Base-by-base conservation (phyloP, 2,113 vertebrate genomes). In the Oryzias melastigma region DNA sequence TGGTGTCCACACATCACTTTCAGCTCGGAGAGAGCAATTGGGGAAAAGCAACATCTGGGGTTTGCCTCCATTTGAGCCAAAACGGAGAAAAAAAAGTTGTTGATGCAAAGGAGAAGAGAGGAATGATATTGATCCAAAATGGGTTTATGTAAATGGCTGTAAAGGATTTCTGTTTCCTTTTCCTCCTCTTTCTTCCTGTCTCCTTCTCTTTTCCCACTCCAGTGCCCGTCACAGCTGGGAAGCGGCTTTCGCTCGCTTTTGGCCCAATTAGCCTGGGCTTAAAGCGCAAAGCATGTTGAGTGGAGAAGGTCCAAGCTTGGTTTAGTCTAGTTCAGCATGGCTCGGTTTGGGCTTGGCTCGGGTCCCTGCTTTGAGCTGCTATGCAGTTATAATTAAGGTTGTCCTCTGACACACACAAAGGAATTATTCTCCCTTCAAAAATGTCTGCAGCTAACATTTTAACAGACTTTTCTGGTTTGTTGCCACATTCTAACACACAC, bases 211-310 rank as follows among this genome's bases (percentile, higher is more conserved):
- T 77, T 72, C 81, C 71, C 84, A 81, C 73, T 78, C 73, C 79
- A 81, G 53, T 81, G 77, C 77, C 76, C 45, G 42, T 84, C 85
- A 82, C 84, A 86, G 83, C 80, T 83, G 84, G 86, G 81, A 80
- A 71, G 71, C 65, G 53, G 86, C 75, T 86, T 84, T 81, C 58
- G 70, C 78, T 75, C 69, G 80, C 84, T 72, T 88, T 85, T 84
- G 80, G 87, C 77, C 85, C 87, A 91, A 91, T 91, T 91, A 91
- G 87, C 77, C 75, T 73, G 50, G 74, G 84, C 82, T 88, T 90
- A 89, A 73, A 80, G 68, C 47, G 50, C 79, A 86, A 83, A 88
- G 84, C 71, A 72, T 79, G 82, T 84, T 80, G 81, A 86, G 79
- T 22, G 73, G 71, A 73, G 62, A 68, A 52, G 74, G 73, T 79